Evolutionary conservation across 1,140 invertebrate species (phyloP), one percentile per base, ranked within the genome.

Genomic region (Drosophila jambulina): DNA sequence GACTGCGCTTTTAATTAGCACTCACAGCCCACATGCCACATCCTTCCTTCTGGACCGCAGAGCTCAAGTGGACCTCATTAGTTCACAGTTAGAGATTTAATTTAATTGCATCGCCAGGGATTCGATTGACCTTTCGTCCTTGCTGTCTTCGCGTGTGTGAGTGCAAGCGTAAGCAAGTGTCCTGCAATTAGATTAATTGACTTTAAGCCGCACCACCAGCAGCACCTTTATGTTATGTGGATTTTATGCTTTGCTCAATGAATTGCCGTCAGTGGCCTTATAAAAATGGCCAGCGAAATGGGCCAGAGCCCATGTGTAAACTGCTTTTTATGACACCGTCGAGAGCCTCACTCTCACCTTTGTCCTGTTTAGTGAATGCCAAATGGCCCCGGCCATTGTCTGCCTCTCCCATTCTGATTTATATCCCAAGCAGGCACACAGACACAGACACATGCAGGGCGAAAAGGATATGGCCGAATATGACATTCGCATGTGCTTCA

Each of bases 141-240:
- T 62, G 58, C 56, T 62, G 42, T 46, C 69, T 65, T 75, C 64
- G 64, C 42, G 46, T 27, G 43, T 64, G 60, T 45, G 38, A 25
- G 42, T 48, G 45, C 45, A 27, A 40, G 40, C 48, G 45, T 36
- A 48, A 42, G 34, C 43, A 29, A 75, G 49, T 78, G 46, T 77
- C 60, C 51, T 79, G 57, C 83, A 87, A 86, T 88, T 78, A 81
- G 60, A 78, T 88, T 88, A 88, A 88, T 88, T 88, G 85, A 82
- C 59, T 71, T 64, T 53, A 42, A 61, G 49, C 64, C 53, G 36
- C 49, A 40, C 27, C 42, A 56, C 32, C 74, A 10, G 36, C 45
- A 54, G 36, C 15, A 46, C 42, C 32, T 46, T n/a, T 71, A 56
- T 43, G 40, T 71, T 36, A 25, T 65, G 63, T 45, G 61, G 45